Base-by-base conservation (phyloP, 2,888 invertebrate genomes). In the Parascotia fuliginaria region DNA sequence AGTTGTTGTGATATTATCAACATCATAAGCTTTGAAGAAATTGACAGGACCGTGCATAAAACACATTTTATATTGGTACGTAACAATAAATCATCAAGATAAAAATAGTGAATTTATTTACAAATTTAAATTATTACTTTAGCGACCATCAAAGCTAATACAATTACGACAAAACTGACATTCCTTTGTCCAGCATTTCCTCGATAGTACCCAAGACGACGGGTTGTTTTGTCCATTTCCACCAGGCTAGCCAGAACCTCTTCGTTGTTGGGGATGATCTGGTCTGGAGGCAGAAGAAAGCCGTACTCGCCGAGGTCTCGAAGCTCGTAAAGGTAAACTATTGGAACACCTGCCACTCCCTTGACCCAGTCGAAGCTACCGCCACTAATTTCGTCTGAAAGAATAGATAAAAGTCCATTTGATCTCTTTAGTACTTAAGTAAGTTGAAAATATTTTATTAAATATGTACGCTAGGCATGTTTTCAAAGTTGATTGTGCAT, bases 191-290 rank as follows among this genome's bases (percentile, higher is more conserved):
- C 58, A 22, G 75, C 71, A 28, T 48, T 67, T 6, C 14, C 5
- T 2, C 13, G 24, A 31, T 83, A 87, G 56, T 87, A 87, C 0
- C 85, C 83, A 15, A 91, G 49, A 0, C 42, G 41, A 69, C 77
- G 61, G 59, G 85, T 79, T 71, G 85, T 53, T 78, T 85, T 71
- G 80, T 83, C 83, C 83, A 91, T 90, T 61, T 89, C 89, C 0
- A 89, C 42, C 0, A 95, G 72, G 0, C 93, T 93, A 40, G 93
- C 94, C 77, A 95, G 87, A 0, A 94, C 91, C 79, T 96, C 96
- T 54, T 92, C 75, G 42, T 92, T 93, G 49, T 94, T 94, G 0
- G 89, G 89, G 9, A 92, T 78, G 37, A 95, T 94, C 41, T 88
- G 85, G 0, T 82, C 81, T 0, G 89, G 58, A 0, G 94, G 94